Evolutionary conservation across 2,113 vertebrate species (phyloP), one percentile per base, ranked within the genome.

Genomic region (Scomber japonicus): DNA sequence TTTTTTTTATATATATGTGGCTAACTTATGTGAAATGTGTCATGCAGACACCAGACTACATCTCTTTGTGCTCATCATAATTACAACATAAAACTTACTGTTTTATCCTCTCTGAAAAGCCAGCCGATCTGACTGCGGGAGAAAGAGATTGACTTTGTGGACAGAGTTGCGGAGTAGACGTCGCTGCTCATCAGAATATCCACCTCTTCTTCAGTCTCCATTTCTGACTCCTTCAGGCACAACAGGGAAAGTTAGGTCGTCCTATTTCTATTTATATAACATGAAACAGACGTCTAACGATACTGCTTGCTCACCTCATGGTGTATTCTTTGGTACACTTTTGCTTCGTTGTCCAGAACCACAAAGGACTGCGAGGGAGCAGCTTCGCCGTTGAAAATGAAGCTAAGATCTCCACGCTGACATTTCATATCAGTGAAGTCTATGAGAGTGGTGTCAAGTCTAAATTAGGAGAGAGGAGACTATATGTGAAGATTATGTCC

Each of bases 341-440:
- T 99, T 74, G 98, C 97, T 80, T 99, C 98, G 0, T 99, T 99
- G 94, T 99, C 98, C 93, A 99, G 95, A 66, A 99, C 98, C 90
- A 98, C 97, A 77, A 99, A 99, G 87, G 98, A 99, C 95, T 99
- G 96, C 15, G 98, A 96, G 75, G 98, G 97, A 1, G 94, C 64
- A 0, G 97, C 97, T 1, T 99, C 97, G 11, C 98, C 98, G 0
- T 95, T 98, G 86, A 99, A 99, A 91, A 99, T 98, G 96, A 99
- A 99, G 93, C 98, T 99, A 7, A 99, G 93, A 84, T 99, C 98
- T 83, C 98, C 98, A 54, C 98, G 97, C 96, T 99, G 98, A 94
- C 98, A 99, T 95, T 99, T 99, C 98, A 99, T 99, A 91, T 99
- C 98, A 0, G 96, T 98, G 94, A 99, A 99, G 94, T 99, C 98